Evolutionary conservation across 2,797 vertebrate genomes (phyloP), one percentile per base, ranked within the genome.

Genomic region (Taenioides sp.): DNA sequence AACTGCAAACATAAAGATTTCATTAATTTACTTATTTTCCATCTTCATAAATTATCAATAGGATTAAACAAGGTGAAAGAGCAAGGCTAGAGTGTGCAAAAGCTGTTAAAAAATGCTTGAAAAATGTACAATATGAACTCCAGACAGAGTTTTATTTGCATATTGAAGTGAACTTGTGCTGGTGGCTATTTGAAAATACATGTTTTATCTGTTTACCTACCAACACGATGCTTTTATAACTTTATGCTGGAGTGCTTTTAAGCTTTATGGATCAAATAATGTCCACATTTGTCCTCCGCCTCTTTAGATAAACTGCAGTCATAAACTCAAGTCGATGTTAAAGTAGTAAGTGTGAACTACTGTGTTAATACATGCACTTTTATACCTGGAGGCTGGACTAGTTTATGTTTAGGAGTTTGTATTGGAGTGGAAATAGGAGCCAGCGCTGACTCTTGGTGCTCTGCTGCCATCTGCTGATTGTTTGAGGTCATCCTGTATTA

Each of bases 381-480:
- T 25, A 49, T 49, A 18, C 43, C 40, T 50, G 6, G 9, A 28
- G 62, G 43, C 23, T 25, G n/a, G 23, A 27, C 7, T 58, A 16
- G 27, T 50, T 43, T 34, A 17, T 16, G 23, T 10, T 69, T 3
- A 57, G 14, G 37, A 28, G 67, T 58, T 59, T 55, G 2, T 34
- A 23, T 55, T 28, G 47, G 2, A 12, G 16, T 4, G 37, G 49
- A 27, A 64, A 74, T 43, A 40, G 10, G 17, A 17, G 4, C 11
- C 14, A n/a, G 28, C 49, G 49, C 20, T 14, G 17, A 47, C 59
- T n/a, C 1, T 82, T 5, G 69, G 84, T 81, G 47, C 73, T n/a
- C 73, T 89, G 78, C 85, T 93, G 83, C 92, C 92, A 90, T 85
- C 93, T 92, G 25, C 82, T 90, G 93, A 70, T 60, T 1, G 12